Percentiles rank a stretch among this genome's conserved stretches.
Evolutionary conservation across 2,888 invertebrate species (phyloP).

Genomic region (Nephrotoma appendiculata): DNA sequence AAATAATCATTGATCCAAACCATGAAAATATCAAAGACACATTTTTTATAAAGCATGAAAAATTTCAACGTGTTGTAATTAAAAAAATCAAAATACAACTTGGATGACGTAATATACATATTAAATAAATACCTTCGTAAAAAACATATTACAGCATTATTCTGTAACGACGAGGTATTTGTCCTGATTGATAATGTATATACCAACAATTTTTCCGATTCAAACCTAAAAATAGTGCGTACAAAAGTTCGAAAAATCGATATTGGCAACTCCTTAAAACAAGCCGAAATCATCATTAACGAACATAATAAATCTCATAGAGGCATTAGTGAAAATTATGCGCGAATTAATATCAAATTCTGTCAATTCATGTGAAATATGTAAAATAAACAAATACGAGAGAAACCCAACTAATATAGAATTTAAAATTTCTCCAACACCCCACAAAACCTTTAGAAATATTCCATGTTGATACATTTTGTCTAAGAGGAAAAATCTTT

Average conservation of each 20-base stretch:
- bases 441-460: no score
- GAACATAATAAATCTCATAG: no score
- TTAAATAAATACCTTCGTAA: not conserved
- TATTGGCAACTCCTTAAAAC: no score
- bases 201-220: not conserved
- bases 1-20: not conserved
- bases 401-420: not conserved
- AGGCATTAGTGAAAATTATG: not conserved
- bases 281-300: no score
- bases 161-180: not conserved
- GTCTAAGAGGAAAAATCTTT: no score
- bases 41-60: not conserved
- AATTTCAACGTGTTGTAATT: not conserved
- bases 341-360: not conserved
- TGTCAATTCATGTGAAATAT: not conserved
- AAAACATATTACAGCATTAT: not conserved
- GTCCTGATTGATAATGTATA: not conserved
- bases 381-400: not conserved
- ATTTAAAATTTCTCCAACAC: no score
- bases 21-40: not conserved
- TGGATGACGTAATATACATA: not conserved
- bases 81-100: not conserved
- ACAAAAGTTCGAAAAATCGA: no score
- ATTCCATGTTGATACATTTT: no score
- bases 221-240: not conserved